Evolutionary conservation across 2,797 vertebrate genomes (phyloP).

Genomic region (Vireo griseus): DNA sequence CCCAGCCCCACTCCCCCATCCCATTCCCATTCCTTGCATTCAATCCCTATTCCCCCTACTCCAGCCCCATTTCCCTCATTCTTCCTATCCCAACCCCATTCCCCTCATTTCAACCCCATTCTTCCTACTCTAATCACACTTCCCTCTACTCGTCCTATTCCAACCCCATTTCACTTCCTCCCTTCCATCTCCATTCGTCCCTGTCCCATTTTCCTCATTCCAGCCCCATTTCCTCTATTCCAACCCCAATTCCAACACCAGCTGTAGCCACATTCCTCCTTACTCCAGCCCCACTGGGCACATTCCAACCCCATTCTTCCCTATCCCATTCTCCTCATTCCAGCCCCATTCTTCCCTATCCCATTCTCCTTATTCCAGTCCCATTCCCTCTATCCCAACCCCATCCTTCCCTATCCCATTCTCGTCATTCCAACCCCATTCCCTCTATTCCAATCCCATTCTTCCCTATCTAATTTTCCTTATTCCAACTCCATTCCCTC

Average conservation of each 20-base stretch:
- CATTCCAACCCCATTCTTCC: background rate
- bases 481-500: too few relatives aligned
- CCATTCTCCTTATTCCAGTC: too few relatives aligned
- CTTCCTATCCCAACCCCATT: too few relatives aligned
- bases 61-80: too few relatives aligned
- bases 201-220: background rate
- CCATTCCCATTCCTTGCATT: background rate
- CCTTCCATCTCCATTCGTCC: background rate
- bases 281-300: background rate
- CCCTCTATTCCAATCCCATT: too few relatives aligned
- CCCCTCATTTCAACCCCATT: background rate
- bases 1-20: fast-evolving
- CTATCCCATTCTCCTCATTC: background rate
- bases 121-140: background rate
- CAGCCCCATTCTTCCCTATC: background rate
- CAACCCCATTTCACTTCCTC: background rate
- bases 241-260: background rate
- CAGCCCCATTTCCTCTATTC: background rate
- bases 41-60: background rate
- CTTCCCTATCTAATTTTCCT: too few relatives aligned
- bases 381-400: too few relatives aligned
- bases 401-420: too few relatives aligned
- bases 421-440: too few relatives aligned
- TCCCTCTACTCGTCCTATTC: background rate
- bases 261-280: background rate